phyloP scores from a whole-genome alignment of 2,888 invertebrate genomes.

The Stenoptilia bipunctidactyla region DNA sequence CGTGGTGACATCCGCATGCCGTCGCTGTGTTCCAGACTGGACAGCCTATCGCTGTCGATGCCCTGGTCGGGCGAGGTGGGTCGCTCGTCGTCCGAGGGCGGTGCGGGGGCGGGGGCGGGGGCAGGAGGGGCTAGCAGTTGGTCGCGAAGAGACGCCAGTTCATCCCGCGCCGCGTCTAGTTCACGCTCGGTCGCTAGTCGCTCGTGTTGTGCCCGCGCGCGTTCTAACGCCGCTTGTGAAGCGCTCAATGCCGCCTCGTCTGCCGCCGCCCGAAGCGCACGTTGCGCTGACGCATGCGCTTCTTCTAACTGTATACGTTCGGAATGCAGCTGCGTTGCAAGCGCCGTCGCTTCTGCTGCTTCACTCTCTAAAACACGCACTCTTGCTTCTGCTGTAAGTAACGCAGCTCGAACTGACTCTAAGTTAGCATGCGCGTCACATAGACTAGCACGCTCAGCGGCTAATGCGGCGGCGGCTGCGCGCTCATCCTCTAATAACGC shows the following conservation, averaged over 20 bases:
- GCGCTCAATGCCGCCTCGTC: constrained; percentile 81
- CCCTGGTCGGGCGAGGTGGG: constrained; percentile 86
- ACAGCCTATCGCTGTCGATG: constrained; percentile 86
- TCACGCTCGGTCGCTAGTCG: constrained; percentile 76
- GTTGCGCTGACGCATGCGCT: constrained; percentile 59
- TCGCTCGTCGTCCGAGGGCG: constrained; percentile 47
- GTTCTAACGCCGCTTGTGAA: constrained; percentile 80
- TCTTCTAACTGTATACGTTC: constrained; percentile 53
- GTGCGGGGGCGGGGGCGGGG: constrained; percentile 39
- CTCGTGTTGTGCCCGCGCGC: constrained; percentile 80
- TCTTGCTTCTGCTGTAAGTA: constrained; percentile 29
- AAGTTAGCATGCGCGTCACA: constrained; percentile 32
- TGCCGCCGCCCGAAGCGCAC: constrained; percentile 74
- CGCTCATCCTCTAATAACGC: constrained; percentile 35
- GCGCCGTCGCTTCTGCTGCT: constrained; percentile 30
- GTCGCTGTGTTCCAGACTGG: constrained; percentile 73
- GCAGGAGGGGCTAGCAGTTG: constrained; percentile 31
- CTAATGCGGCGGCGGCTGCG: constrained; percentile 30
- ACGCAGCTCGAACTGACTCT: constrained; percentile 29
- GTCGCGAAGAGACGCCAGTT: constrained; percentile 40
- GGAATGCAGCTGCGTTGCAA: constrained; percentile 35
- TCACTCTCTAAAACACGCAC: constrained; percentile 42
- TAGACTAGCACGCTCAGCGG: constrained; percentile 27
- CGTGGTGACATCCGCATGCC: constrained; percentile 52
- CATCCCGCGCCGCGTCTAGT: constrained; percentile 67